phyloP scores from a whole-genome alignment of 1,140 invertebrate species.

The Heterodera carotae region DNA sequence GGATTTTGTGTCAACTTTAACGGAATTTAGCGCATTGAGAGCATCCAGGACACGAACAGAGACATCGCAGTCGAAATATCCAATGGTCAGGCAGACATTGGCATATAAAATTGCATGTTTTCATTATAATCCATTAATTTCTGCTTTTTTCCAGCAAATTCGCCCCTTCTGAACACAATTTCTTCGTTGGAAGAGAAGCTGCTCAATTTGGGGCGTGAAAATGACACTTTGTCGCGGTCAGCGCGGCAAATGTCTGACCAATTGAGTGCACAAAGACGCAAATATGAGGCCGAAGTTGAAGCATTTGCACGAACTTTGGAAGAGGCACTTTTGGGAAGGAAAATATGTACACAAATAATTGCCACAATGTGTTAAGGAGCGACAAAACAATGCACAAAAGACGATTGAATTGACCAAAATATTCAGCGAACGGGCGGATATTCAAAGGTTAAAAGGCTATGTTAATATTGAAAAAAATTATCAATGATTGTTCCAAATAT shows the following conservation, averaged over 20 bases:
- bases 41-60: slow-evolving; percentile 26
- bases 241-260: slow-evolving; percentile 5
- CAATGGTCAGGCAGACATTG: too few species aligned
- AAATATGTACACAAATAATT: background rate
- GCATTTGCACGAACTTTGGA: slow-evolving; percentile 16
- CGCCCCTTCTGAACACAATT: slow-evolving; percentile 32
- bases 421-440: background rate
- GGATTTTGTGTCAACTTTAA: background rate
- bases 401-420: slow-evolving; percentile 5
- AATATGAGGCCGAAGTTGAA: slow-evolving; percentile 5
- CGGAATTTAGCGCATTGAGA: slow-evolving; percentile 19
- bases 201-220: slow-evolving; percentile 29
- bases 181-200: slow-evolving; percentile 32
- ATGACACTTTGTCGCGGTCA: slow-evolving; percentile 26
- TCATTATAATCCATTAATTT: background rate
- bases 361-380: background rate
- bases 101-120: too few species aligned
- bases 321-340: slow-evolving; percentile 18
- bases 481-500: background rate
- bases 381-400: slow-evolving; percentile 11
- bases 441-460: slow-evolving; percentile 1
- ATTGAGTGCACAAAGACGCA: background rate
- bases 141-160: slow-evolving; percentile 34
- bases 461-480: background rate
- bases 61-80: slow-evolving; percentile 36